Evolutionary conservation across 2,888 invertebrate genomes (phyloP), one percentile per base, ranked within the genome.

Genomic region (Limnephilus rhombicus): DNA sequence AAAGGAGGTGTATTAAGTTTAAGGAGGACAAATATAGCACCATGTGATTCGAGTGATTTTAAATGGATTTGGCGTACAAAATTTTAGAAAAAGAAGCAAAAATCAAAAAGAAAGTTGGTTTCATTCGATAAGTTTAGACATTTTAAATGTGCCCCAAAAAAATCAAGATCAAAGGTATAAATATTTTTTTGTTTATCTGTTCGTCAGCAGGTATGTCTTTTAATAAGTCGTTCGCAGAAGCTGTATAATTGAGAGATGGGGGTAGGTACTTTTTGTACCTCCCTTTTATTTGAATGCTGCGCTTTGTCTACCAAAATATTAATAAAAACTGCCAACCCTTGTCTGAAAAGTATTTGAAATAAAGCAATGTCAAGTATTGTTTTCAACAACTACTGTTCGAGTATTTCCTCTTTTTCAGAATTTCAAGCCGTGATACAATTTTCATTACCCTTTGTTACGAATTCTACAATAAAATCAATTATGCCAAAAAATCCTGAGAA

Each of bases 271-370:
- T 41, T 41, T 41, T 9, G 4, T 68, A 68, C 68, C 24, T 9
- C 9, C 7, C 9, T 68, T 68, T 68, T 68, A 68, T 68, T 24
- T 68, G 5, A 68, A 68, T 68, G 9, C 68, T 68, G 68, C 24
- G 68, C 68, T 68, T 68, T 68, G n/a, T 24, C 68, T 68, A 68
- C 68, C 68, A 68, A 68, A 68, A 68, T 68, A 68, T 68, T 82
- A 31, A 82, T 82, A 82, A 82, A 82, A 82, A 82, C 34, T 5
- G 31, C 82, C 82, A 82, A 82, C 34, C 82, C 18, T 82, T 34
- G 34, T 82, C 82, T 82, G 34, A 82, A 82, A 45, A n/a, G 45
- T 13, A 86, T 86, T 86, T 86, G 24, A 86, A 86, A 86, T 86
- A 86, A 45, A 24, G 29, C n/a, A 45, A 86, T 29, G 45, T 86